Evolutionary conservation across 1,140 invertebrate genomes (phyloP).

Genomic region (Anoplolepis gracilipes): DNA sequence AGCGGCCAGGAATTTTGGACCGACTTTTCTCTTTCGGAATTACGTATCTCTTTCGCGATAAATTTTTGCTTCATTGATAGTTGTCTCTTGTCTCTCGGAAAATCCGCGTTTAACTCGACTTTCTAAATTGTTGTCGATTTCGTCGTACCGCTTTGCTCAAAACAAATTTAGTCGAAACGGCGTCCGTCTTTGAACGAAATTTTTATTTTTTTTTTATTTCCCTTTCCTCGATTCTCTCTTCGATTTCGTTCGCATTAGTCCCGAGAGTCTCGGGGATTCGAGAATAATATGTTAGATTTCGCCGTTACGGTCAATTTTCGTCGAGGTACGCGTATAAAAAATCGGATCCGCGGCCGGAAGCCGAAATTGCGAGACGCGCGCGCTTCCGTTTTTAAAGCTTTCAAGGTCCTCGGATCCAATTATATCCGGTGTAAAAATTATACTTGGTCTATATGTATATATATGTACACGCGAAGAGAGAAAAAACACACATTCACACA

Average conservation of each 20-base stretch:
- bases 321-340: slow-evolving; percentile 9
- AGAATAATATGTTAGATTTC: background rate
- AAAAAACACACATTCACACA: background rate
- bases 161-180: background rate
- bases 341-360: background rate
- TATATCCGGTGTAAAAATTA: slow-evolving; percentile 60
- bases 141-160: slow-evolving; percentile 48
- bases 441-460: slow-evolving; percentile 53
- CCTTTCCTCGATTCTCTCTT: slow-evolving; percentile 25
- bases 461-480: slow-evolving; percentile 5
- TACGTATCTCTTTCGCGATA: slow-evolving; percentile 1
- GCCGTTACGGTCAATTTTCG: slow-evolving; percentile 28
- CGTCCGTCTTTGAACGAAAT: slow-evolving; percentile 19
- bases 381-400: background rate
- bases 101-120: background rate
- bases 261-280: background rate
- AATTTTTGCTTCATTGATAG: background rate
- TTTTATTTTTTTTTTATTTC: background rate
- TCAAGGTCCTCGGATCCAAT: slow-evolving; percentile 9
- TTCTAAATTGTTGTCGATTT: slow-evolving; percentile 21
- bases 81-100: background rate
- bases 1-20: background rate
- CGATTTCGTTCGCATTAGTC: background rate
- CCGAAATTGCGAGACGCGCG: background rate
- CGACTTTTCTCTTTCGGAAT: background rate